phyloP scores from a whole-genome alignment of 2,888 invertebrate genomes.

The Rhamphomyia laevipes region DNA sequence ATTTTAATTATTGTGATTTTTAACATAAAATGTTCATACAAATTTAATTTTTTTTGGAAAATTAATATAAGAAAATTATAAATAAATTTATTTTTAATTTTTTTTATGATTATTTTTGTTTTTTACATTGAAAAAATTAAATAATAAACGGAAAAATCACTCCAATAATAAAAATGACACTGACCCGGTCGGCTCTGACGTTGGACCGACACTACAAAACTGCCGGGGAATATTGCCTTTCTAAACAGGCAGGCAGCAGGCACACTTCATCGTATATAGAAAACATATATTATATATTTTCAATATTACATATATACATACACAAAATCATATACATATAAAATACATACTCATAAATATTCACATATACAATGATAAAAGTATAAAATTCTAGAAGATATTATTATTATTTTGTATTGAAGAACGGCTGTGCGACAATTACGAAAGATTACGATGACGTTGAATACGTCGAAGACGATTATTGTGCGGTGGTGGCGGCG shows the following conservation, averaged over 20 bases:
- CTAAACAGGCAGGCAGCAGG: conserved; percentile 24
- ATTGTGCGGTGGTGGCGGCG: too few species aligned
- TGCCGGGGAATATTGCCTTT: conserved; percentile 25
- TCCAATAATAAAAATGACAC: conserved; percentile 9
- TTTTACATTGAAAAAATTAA: conserved; percentile 3
- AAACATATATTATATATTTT: background rate
- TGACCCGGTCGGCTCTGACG: conserved; percentile 29
- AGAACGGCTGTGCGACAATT: too few species aligned
- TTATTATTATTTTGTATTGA: too few species aligned
- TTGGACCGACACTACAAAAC: conserved; percentile 37
- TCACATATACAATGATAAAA: too few species aligned
- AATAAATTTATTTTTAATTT: background rate
- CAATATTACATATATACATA: conserved; percentile 1
- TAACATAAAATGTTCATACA: too few species aligned
- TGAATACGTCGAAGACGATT: too few species aligned
- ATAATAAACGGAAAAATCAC: conserved; percentile 7
- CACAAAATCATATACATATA: background rate
- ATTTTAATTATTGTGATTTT: too few species aligned
- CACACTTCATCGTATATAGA: too few species aligned
- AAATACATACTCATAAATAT: background rate
- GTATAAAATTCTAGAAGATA: too few species aligned
- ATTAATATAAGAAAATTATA: background rate
- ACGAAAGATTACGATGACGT: too few species aligned
- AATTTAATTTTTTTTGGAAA: background rate
- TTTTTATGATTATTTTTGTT: background rate